Conservation (phyloP, 2,797 vertebrate genomes). For the Spondyliosoma cantharus region DNA sequence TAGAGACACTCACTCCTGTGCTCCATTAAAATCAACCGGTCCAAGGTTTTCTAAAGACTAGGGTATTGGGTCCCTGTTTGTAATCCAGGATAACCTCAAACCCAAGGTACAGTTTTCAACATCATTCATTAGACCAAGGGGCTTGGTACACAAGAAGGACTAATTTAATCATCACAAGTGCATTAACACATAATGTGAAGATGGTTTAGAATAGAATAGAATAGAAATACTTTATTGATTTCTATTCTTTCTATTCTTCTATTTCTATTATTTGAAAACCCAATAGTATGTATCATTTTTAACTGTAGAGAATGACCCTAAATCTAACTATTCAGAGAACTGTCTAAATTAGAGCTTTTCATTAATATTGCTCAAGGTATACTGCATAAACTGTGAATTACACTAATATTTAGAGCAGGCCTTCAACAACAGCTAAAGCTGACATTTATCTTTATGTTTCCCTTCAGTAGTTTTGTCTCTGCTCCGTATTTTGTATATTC, state of each 20-base stretch:
- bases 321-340: too few species aligned
- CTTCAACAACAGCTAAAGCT: not conserved
- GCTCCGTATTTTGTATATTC: not conserved
- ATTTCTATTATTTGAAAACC: too few species aligned
- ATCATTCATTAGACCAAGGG: not conserved
- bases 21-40: not conserved
- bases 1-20: too few species aligned
- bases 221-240: too few species aligned
- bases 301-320: too few species aligned
- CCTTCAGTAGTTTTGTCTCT: not conserved
- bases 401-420: not conserved
- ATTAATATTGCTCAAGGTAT: not conserved
- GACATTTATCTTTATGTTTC: not conserved
- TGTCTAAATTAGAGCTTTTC: too few species aligned
- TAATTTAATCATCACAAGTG: not conserved
- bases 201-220: too few species aligned
- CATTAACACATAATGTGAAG: not conserved
- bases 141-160: too few species aligned
- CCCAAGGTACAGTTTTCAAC: not conserved
- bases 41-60: not conserved
- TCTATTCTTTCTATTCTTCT: too few species aligned
- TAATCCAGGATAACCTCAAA: not conserved
- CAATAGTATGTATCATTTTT: not conserved
- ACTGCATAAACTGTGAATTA: not conserved
- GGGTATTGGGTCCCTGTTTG: not conserved